Evolutionary conservation across 1,140 invertebrate genomes (phyloP).

Genomic region (Solen grandis): DNA sequence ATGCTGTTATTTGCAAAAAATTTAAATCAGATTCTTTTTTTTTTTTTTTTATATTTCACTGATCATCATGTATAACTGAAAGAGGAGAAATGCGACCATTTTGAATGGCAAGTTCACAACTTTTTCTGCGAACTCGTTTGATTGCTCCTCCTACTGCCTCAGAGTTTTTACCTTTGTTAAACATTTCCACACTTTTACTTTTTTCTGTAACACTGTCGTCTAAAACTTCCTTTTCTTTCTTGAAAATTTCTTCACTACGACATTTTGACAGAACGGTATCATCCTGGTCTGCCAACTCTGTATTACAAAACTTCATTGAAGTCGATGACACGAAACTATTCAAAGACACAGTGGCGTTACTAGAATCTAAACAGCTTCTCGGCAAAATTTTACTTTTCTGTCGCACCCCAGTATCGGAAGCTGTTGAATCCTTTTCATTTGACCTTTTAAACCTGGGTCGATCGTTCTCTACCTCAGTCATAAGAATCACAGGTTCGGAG

Average conservation of each 20-base stretch:
- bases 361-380: too few relatives aligned
- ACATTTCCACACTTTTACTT: constrained; percentile 59
- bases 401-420: constrained; percentile 23
- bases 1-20: too few relatives aligned
- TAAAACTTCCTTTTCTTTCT: constrained; percentile 9
- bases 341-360: constrained; percentile 47
- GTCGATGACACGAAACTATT: constrained; percentile 27
- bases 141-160: constrained; percentile 18
- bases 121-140: constrained; percentile 60
- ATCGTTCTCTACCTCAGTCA: constrained; percentile 75
- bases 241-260: constrained; percentile 29
- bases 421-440: not conserved
- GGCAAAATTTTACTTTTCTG: too few relatives aligned
- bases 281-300: not conserved
- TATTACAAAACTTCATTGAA: constrained; percentile 47
- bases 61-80: not conserved
- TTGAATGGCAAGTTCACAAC: constrained; percentile 72
- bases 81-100: constrained; percentile 70
- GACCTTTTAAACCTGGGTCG: constrained; percentile 52
- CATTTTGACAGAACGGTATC: constrained; percentile 39
- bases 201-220: constrained; percentile 33
- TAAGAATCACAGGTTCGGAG: constrained; percentile 47
- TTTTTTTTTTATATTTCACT: too few relatives aligned
- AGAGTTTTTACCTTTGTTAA: constrained; percentile 32
- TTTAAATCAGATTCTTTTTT: too few relatives aligned